These are phyloP conservation scores for Cyclargus thomasi DNA, from an alignment of 1,140 invertebrate species.

Conservation along the genomic window DNA sequence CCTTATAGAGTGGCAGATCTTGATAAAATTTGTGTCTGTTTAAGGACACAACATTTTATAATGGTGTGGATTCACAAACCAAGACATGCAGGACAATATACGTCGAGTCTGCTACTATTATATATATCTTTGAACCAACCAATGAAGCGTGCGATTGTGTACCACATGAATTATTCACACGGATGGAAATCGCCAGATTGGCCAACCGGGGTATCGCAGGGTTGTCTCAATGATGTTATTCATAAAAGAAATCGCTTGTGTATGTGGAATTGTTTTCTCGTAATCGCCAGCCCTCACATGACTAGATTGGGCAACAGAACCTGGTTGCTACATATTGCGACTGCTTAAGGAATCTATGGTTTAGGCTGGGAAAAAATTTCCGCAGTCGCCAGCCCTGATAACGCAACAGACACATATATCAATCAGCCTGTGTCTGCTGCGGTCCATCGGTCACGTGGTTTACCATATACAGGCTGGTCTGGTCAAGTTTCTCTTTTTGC, in stretches of 20 bases:
- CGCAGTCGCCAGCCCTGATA: background rate
- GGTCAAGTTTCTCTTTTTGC: background rate
- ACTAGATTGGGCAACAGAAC: background rate
- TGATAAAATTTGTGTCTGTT: too few species aligned
- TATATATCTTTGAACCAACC: too few species aligned
- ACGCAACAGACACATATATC: background rate
- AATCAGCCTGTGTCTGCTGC: slow-evolving; percentile 1
- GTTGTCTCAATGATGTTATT: background rate
- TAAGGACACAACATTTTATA: too few species aligned
- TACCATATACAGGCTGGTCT: background rate
- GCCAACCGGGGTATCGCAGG: background rate
- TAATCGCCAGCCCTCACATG: background rate
- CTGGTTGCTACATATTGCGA: background rate
- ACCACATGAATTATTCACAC: background rate
- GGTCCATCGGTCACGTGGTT: background rate
- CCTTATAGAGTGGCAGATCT: too few species aligned
- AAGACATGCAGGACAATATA: too few species aligned
- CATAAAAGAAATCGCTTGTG: background rate
- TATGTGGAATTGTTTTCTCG: background rate
- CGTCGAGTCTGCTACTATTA: too few species aligned
- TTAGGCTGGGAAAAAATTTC: background rate
- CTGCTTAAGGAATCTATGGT: background rate
- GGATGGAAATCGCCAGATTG: background rate
- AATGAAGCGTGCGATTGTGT: slow-evolving; percentile 2
- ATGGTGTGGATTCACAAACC: too few species aligned